These are phyloP conservation scores for Grallaria varia DNA, from an alignment of 2,113 vertebrate species.

Conservation along the genomic window DNA sequence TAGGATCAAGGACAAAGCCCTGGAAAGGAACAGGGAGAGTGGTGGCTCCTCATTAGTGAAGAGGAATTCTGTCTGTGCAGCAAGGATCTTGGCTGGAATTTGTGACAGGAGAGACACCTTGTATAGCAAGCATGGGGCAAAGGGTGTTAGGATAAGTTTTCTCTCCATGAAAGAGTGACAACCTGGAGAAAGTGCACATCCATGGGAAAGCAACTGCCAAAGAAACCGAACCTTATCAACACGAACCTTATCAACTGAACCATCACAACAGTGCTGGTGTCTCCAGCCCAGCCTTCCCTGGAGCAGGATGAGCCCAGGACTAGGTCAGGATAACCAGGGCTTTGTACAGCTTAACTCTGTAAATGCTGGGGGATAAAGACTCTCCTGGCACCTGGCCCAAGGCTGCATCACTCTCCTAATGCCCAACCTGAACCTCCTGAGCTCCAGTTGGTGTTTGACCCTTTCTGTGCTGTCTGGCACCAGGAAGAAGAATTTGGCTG, in stretches of 20 bases:
- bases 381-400: neutral
- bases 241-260: neutral
- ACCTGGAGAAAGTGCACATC: neutral
- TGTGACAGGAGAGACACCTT: neutral
- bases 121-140: neutral
- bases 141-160: neutral
- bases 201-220: neutral
- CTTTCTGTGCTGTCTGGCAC: neutral
- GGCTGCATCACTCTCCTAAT: neutral
- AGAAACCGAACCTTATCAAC: neutral
- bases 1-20: neutral
- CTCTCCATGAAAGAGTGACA: accelerated
- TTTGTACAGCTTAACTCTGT: neutral
- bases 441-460: neutral
- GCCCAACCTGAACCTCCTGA: neutral
- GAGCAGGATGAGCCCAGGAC: neutral
- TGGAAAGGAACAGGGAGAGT: neutral
- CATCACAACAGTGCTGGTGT: neutral
- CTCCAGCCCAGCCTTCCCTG: neutral
- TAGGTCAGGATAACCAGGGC: neutral
- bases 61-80: neutral
- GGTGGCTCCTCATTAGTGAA: neutral
- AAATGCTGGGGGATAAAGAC: neutral
- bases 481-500: neutral
- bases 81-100: neutral